Conservation (phyloP, 2,888 invertebrate genomes). For the Dexiosoma caninum region DNA sequence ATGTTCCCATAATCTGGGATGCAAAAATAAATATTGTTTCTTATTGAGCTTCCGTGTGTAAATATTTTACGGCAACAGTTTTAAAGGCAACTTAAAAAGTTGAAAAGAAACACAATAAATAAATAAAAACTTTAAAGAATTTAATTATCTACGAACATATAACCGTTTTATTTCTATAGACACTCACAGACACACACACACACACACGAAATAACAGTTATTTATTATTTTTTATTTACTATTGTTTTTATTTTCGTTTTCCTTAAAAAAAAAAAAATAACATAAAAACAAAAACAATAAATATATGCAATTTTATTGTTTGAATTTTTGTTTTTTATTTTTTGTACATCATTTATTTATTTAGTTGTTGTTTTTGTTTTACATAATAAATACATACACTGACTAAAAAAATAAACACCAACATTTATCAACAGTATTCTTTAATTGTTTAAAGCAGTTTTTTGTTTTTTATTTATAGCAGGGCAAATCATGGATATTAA, state of each 20-base stretch:
- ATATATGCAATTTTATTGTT: too few relatives aligned
- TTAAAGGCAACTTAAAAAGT: too few relatives aligned
- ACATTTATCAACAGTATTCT: background rate
- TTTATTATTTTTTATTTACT: background rate
- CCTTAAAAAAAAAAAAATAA: too few relatives aligned
- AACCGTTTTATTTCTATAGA: conserved; percentile 22
- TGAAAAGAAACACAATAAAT: background rate
- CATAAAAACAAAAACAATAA: too few relatives aligned
- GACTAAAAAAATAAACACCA: background rate
- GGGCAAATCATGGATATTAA: background rate
- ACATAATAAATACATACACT: background rate
- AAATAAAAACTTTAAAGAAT: conserved; percentile 24
- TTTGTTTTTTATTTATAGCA: conserved; percentile 38
- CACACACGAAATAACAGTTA: conserved; percentile 12
- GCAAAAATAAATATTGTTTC: background rate
- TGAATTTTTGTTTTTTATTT: too few relatives aligned
- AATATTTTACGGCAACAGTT: too few relatives aligned
- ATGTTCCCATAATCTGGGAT: too few relatives aligned
- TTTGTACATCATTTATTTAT: background rate
- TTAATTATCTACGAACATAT: conserved; percentile 16
- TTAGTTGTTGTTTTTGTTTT: conserved; percentile 17
- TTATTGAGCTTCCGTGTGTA: too few relatives aligned
- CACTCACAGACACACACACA: too few relatives aligned
- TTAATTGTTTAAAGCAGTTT: conserved; percentile 8
- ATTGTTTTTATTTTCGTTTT: too few relatives aligned